A percentile compares a stretch with the other conserved stretches of the same genome.
Conservation (phyloP, 1,140 invertebrate species). For the Lerema accius region DNA sequence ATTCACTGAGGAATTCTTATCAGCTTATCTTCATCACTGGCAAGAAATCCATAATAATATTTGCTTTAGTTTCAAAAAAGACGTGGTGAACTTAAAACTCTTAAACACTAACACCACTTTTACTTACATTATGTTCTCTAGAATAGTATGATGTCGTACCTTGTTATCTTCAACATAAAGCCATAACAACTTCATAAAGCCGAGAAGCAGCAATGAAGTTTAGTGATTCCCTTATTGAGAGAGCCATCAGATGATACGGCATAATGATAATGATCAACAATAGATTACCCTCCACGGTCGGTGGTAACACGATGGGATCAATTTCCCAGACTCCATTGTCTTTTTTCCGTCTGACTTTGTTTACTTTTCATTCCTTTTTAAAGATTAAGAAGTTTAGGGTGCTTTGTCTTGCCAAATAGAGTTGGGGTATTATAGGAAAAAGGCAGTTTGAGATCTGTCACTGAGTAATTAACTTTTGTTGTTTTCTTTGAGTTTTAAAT, state of each 20-base stretch:
- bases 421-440: conserved; percentile 2
- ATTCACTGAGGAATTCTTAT: too few species aligned
- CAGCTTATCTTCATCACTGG: too few species aligned
- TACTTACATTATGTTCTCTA: too few species aligned
- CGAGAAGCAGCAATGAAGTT: background rate
- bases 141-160: too few species aligned
- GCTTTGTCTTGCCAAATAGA: conserved; percentile 8
- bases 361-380: conserved; percentile 36
- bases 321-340: conserved; percentile 19
- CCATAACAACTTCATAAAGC: too few species aligned
- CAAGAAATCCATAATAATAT: too few species aligned
- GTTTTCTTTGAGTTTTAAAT: background rate
- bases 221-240: background rate
- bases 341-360: conserved; percentile 29
- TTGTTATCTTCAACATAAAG: too few species aligned
- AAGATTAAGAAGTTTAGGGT: conserved; percentile 19
- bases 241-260: conserved; percentile 36
- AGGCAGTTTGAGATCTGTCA: background rate
- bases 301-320: conserved; percentile 26
- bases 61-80: too few species aligned
- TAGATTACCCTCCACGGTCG: conserved; percentile 36
- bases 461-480: background rate
- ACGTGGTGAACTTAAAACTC: too few species aligned
- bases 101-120: too few species aligned
- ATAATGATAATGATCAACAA: conserved; percentile 48